phyloP scores from a whole-genome alignment of 2,888 invertebrate genomes.

The Cantharis lateralis region DNA sequence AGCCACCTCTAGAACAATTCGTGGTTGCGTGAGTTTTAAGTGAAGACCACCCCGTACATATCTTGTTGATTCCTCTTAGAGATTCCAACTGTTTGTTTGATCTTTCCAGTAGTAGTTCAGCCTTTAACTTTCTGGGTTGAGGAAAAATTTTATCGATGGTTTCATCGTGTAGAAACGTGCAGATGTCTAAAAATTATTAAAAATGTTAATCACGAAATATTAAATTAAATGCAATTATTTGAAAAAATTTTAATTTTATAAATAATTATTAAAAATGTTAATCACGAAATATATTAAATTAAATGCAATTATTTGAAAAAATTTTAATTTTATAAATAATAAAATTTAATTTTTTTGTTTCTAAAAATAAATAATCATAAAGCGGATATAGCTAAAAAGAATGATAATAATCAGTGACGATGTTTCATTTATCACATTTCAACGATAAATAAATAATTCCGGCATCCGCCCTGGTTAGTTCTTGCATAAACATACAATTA shows the following conservation, averaged over 20 bases:
- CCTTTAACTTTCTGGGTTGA: conserved; percentile 10
- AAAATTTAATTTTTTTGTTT: not conserved
- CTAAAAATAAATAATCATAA: not conserved
- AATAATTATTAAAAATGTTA: too few relatives aligned
- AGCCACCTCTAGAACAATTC: conserved; percentile 9
- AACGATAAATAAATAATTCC: too few relatives aligned
- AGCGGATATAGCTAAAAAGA: not conserved
- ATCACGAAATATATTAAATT: too few relatives aligned
- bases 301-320: too few relatives aligned
- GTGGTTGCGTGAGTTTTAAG: conserved; percentile 17
- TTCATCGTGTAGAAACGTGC: conserved; percentile 30
- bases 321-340: too few relatives aligned
- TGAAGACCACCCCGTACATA: not conserved
- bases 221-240: too few relatives aligned
- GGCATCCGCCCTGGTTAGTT: too few relatives aligned
- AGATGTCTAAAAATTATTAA: conserved; percentile 34
- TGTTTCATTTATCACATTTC: too few relatives aligned
- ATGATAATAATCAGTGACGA: not conserved
- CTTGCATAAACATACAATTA: too few relatives aligned
- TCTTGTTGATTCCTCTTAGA: not conserved
- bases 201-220: too few relatives aligned
- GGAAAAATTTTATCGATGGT: conserved; percentile 20
- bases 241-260: too few relatives aligned
- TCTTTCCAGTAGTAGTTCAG: conserved; percentile 18
- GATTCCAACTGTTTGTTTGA: conserved; percentile 24